Percentiles rank a stretch among this genome's conserved stretches.
These are phyloP conservation scores for Psittacula derbiana DNA, from an alignment of 2,797 vertebrate species.

Conservation along the genomic window DNA sequence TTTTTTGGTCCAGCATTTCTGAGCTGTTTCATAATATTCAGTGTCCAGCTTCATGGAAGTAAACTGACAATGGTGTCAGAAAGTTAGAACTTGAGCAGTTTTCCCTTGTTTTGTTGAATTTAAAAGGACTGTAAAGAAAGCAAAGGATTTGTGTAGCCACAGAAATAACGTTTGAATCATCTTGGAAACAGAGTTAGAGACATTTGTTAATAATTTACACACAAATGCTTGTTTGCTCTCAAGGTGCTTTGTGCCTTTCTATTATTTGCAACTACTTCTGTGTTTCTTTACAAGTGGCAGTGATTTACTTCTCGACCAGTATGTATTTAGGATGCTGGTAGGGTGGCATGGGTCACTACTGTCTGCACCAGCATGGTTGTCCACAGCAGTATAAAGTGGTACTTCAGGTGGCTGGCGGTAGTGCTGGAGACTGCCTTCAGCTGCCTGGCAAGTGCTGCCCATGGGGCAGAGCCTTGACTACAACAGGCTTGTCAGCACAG, in stretches of 20 bases:
- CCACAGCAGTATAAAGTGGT: background rate
- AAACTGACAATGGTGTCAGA: background rate
- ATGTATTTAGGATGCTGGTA: background rate
- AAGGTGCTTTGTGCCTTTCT: background rate
- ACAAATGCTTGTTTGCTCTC: background rate
- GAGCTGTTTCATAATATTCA: conserved; percentile 19
- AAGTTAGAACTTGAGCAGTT: conserved; percentile 14
- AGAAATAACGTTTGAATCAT: background rate
- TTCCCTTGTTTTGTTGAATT: background rate
- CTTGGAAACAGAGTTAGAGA: background rate
- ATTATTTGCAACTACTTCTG: background rate
- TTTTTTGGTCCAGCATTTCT: conserved; percentile 28
- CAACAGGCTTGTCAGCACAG: accelerated
- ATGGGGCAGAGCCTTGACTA: background rate
- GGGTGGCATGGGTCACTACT: background rate
- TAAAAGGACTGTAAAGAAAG: background rate
- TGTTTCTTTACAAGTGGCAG: background rate
- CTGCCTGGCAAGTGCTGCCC: background rate
- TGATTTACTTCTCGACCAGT: background rate
- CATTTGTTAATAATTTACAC: background rate
- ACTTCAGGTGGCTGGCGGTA: accelerated
- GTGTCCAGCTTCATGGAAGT: background rate
- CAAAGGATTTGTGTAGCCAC: background rate
- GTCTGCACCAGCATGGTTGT: accelerated
- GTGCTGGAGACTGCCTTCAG: background rate